A percentile compares a stretch with the other conserved stretches of the same genome.
Conservation (phyloP, 2,113 vertebrate species). For the Salminus brasiliensis region DNA sequence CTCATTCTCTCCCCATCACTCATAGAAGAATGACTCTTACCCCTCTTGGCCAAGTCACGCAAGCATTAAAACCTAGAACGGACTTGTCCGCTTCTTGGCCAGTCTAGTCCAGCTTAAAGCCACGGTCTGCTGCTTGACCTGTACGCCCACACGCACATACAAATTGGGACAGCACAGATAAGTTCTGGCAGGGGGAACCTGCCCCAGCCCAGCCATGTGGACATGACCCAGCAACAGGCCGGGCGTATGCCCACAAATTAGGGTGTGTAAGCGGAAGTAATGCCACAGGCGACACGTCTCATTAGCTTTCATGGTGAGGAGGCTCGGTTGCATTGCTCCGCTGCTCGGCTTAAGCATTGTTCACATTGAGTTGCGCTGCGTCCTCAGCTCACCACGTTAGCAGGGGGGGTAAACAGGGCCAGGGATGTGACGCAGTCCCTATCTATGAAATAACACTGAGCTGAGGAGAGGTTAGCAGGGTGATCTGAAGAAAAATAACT, state of each 20-base stretch:
- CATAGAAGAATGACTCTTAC: slow-evolving; percentile 1
- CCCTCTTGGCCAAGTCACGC: slow-evolving; percentile 23
- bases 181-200: slow-evolving; percentile 1
- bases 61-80: slow-evolving; percentile 18
- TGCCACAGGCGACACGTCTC: slow-evolving; percentile 26
- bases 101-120: slow-evolving; percentile 28
- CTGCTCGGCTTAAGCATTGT: neutral
- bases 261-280: slow-evolving; percentile 30
- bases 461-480: no score
- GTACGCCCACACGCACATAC: slow-evolving; percentile 9
- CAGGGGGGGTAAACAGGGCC: neutral
- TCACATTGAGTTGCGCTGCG: neutral
- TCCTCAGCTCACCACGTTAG: neutral
- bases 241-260: slow-evolving; percentile 26
- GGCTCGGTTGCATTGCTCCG: neutral
- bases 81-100: slow-evolving; percentile 9
- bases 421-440: neutral
- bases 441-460: slow-evolving; percentile 1
- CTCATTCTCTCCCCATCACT: neutral
- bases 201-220: slow-evolving; percentile 13
- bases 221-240: slow-evolving; percentile 14
- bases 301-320: slow-evolving; percentile 26
- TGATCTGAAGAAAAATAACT: no score
- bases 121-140: neutral
- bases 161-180: slow-evolving; percentile 20